Evolutionary conservation across 2,888 invertebrate genomes (phyloP), one percentile per base, ranked within the genome.

Genomic region (Phanerotoma sp.): DNA sequence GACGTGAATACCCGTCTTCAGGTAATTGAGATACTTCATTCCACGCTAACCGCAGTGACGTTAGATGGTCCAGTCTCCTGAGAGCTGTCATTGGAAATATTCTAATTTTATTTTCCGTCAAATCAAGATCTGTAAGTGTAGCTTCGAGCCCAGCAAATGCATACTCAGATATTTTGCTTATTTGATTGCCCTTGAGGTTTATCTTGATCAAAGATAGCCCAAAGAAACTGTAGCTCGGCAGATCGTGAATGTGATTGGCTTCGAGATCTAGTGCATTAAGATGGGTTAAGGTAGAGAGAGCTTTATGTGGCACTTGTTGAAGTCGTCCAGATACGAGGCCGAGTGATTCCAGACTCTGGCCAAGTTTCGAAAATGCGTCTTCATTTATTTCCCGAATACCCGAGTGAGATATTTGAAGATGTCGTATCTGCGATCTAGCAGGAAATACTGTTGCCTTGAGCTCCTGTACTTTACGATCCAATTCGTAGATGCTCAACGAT

Each of bases 191-290:
- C 75, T 91, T 91, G 68, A 96, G 80, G 74, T 91, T 93, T 50
- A 91, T 76, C 78, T 90, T 91, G 61, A 87, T 84, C 64, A 96
- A 79, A 47, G 87, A 86, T 62, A 95, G 81, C n/a, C 91, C 91
- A 71, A 89, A 90, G 79, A 96, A 95, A 70, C 91, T 89, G 73
- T 91, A 93, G 71, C 90, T 90, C 7, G 91, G 88, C 65, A 95
- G 82, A 67, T 91, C 89, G 66, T 84, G 84, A 62, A 95, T 90
- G 71, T 87, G 85, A 78, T 94, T 95, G 62, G 89, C 87, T 73
- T 91, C 91, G 57, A 93, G 82, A 73, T 93, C 91, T 57, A 93
- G 81, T 2, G 87, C 85, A 62, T 84, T 86, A 47, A 93, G 79
- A 69, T 86, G 86, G 56, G 84, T 82, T 74, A 92, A 80, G 45